These are phyloP conservation scores for Caenorhabditis afra DNA, from an alignment of 2,888 invertebrate genomes.

Conservation along the genomic window DNA sequence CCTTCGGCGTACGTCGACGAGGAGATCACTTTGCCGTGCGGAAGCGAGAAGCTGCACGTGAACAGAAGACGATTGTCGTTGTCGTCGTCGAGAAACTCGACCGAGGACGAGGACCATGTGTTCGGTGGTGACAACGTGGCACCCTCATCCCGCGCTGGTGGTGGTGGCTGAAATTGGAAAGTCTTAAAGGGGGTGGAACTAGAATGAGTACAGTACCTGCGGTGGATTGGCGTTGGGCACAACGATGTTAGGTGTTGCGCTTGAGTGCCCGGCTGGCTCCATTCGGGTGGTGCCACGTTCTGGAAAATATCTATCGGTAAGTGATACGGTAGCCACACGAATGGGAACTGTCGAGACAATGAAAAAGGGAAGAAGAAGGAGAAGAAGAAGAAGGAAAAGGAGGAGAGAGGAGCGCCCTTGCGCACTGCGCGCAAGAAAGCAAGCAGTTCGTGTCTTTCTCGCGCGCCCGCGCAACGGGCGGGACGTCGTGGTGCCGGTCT, in stretches of 20 bases:
- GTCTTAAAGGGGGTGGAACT: too few relatives aligned
- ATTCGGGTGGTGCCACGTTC: constrained; percentile 59
- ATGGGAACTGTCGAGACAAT: not conserved
- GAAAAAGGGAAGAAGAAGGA: constrained; percentile 9
- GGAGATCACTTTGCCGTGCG: constrained; percentile 61
- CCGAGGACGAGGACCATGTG: constrained; percentile 65
- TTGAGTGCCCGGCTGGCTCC: constrained; percentile 60
- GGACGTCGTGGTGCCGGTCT: constrained; percentile 11
- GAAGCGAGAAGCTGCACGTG: constrained; percentile 63
- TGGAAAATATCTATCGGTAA: constrained; percentile 18
- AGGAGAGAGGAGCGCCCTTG: constrained; percentile 2
- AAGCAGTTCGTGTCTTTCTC: constrained; percentile 33
- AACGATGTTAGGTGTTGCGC: constrained; percentile 55
- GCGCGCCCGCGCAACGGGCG: not conserved
- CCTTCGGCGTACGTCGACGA: constrained; percentile 50
- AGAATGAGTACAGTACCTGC: too few relatives aligned
- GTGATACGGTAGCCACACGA: constrained; percentile 44
- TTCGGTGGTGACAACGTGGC: constrained; percentile 69
- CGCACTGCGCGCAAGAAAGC: too few relatives aligned
- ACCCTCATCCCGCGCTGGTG: constrained; percentile 56
- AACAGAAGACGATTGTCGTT: constrained; percentile 64
- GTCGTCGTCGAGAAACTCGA: constrained; percentile 50
- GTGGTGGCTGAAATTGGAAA: constrained; percentile 14
- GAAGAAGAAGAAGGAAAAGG: constrained; percentile 10
- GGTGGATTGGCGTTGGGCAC: constrained; percentile 46